Conservation (phyloP, 2,113 vertebrate species). For the Pygoscelis antarcticus region DNA sequence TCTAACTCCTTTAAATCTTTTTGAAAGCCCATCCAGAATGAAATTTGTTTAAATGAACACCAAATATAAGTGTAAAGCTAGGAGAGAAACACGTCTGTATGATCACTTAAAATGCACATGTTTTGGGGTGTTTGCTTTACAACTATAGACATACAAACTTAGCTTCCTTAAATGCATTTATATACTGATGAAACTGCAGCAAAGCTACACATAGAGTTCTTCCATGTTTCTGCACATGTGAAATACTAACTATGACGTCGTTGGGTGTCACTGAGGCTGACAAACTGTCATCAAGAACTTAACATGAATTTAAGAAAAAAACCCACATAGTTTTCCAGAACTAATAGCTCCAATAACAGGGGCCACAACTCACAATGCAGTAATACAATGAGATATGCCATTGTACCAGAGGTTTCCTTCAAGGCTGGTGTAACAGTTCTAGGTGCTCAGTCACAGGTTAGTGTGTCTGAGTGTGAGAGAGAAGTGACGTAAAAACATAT, state of each 20-base stretch:
- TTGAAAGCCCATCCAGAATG: not conserved
- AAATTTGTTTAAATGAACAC: not conserved
- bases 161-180: not conserved
- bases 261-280: not conserved
- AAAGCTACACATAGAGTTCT: fast-evolving
- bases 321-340: fast-evolving
- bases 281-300: not conserved
- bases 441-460: not conserved
- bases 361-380: not conserved
- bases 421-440: not conserved
- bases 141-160: not conserved
- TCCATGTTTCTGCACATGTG: not conserved
- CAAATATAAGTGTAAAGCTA: not conserved
- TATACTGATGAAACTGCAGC: not conserved
- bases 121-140: not conserved
- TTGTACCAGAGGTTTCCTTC: not conserved
- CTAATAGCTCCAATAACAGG: not conserved
- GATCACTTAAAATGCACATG: not conserved
- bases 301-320: not conserved
- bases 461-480: not conserved
- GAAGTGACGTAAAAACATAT: not conserved
- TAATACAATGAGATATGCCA: not conserved
- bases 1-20: not conserved
- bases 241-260: not conserved
- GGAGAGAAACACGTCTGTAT: not conserved